These are phyloP conservation scores for Manis crassicaudata DNA, from an alignment of 2,797 vertebrate species.

Conservation along the genomic window DNA sequence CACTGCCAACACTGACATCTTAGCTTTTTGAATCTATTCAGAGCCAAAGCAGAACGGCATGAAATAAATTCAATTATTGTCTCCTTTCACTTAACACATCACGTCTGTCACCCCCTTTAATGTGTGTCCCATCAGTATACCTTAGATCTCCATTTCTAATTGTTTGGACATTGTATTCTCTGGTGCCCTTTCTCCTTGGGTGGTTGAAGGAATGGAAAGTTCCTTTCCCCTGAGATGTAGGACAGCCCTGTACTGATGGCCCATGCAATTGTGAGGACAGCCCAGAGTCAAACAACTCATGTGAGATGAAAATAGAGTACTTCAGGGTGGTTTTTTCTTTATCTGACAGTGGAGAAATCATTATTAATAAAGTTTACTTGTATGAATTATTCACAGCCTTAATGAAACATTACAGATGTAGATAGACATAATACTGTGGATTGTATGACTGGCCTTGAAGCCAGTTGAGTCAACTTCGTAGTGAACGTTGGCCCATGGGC, in stretches of 20 bases:
- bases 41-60: conserved; percentile 47
- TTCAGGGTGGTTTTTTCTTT: conserved; percentile 9
- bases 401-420: conserved; percentile 49
- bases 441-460: conserved; percentile 14
- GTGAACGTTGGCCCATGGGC: neutral
- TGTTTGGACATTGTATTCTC: conserved; percentile 52
- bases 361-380: conserved; percentile 69
- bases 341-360: conserved; percentile 46
- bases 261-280: conserved; percentile 42
- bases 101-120: conserved; percentile 65
- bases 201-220: conserved; percentile 32
- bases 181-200: neutral
- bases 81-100: conserved; percentile 64
- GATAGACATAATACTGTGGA: neutral
- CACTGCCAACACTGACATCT: conserved; percentile 43
- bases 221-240: conserved; percentile 43
- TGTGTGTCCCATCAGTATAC: conserved; percentile 51
- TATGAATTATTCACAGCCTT: conserved; percentile 65
- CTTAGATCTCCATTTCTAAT: conserved; percentile 67
- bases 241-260: neutral
- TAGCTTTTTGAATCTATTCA: conserved; percentile 31
- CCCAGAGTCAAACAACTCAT: neutral
- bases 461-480: neutral
- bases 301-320: conserved; percentile 43
- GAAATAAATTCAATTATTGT: conserved; percentile 60